A percentile compares a stretch with the other conserved stretches of the same genome.
These are phyloP conservation scores for Nemoura dubitans DNA, from an alignment of 2,888 invertebrate genomes.

Conservation along the genomic window DNA sequence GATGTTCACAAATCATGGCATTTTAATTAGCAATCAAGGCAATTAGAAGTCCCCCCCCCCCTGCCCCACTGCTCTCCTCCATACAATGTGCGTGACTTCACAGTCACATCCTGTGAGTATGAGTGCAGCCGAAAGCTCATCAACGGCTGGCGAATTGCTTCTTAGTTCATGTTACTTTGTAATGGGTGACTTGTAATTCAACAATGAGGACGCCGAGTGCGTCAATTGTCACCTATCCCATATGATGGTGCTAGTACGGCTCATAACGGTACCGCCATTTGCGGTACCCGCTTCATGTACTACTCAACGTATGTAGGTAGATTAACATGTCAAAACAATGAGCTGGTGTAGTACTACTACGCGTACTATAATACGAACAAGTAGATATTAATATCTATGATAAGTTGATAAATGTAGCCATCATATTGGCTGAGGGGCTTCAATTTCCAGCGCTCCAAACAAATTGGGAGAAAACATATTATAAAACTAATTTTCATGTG, in stretches of 20 bases:
- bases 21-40: constrained; percentile 24
- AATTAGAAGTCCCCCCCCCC: constrained; percentile 2
- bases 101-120: constrained; percentile 13
- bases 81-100: not conserved
- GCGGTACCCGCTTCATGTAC: not conserved
- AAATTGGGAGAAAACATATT: no score
- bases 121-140: constrained; percentile 9
- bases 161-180: not conserved
- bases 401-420: no score
- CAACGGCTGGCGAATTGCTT: not conserved
- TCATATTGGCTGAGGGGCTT: no score
- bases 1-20: constrained; percentile 24
- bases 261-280: not conserved
- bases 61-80: not conserved
- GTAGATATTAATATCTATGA: no score
- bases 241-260: not conserved
- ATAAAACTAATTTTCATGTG: no score
- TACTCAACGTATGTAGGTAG: not conserved
- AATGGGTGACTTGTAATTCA: not conserved
- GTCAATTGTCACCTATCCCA: not conserved
- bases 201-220: not conserved
- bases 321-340: constrained; percentile 7
- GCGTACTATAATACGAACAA: not conserved
- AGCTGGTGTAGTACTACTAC: not conserved
- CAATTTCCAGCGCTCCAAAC: no score